Base-by-base conservation (phyloP, 2,888 invertebrate species). In the Agonum fuliginosum region DNA sequence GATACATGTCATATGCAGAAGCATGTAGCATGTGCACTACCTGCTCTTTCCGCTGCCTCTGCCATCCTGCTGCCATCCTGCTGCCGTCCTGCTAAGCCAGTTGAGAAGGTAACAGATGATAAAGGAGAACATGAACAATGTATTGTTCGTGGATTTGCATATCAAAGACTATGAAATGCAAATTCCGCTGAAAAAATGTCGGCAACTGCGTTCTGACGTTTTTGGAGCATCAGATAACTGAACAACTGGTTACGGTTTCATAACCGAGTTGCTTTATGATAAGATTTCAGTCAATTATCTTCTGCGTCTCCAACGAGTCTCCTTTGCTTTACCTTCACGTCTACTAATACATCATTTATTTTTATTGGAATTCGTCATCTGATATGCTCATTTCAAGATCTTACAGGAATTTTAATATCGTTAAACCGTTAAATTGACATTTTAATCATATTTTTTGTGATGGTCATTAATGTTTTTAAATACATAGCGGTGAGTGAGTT, bases 131-230 rank as follows among this genome's bases (percentile, higher is more conserved):
- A 41, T 67, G 67, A 72, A 48, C 71, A 48, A 46, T 70, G 46
- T 72, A 72, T 51, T 72, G 72, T 51, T 72, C 37, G 17, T 27
- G 34, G 27, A 72, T 72, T 72, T 72, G 48, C 72, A 72, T 72
- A 51, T 54, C 54, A 72, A 51, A 72, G 72, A 51, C 72, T 72
- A 37, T 72, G 51, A 51, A 51, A 72, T 72, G 72, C 54, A 72
- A 72, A 72, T 72, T 71, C 30, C 6, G 34, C 37, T 67, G 67
- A 67, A 67, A 67, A 67, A 67, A 67, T 67, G 67, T 41, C 41
- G 34, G 65, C 30, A 65, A 65, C 65, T 58, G 58, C 58, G 24
- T 58, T 58, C 58, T 58, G 67, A 67, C 67, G 67, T 67, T 41
- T 67, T 20, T 67, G 67, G 67, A 67, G 67, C 67, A 67, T 67